These are phyloP conservation scores for Mus spretus DNA, from an alignment of 2,797 vertebrate genomes.

Conservation along the genomic window DNA sequence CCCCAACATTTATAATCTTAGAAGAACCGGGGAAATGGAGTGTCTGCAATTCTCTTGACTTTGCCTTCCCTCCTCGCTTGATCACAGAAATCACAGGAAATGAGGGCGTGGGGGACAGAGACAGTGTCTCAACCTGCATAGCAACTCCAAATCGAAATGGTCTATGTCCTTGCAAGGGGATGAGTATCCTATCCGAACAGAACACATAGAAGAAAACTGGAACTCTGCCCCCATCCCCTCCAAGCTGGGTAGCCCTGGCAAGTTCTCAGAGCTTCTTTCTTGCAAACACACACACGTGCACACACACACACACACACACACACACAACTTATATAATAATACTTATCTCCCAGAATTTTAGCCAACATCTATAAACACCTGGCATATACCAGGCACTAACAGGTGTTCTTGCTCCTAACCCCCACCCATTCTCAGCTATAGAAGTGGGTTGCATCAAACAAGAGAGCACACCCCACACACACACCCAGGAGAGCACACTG, in stretches of 20 bases:
- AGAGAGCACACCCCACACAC: background rate
- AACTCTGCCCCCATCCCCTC: background rate
- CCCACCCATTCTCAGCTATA: background rate
- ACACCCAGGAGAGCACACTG: background rate
- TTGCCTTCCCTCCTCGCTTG: background rate
- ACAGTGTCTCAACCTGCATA: background rate
- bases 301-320: background rate
- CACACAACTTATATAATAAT: background rate
- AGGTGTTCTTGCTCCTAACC: too few relatives aligned
- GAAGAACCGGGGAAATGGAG: background rate
- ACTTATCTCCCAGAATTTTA: background rate
- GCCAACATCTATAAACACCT: background rate
- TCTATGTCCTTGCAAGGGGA: background rate
- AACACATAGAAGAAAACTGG: background rate
- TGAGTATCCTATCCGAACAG: background rate
- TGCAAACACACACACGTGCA: background rate
- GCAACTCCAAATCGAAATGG: background rate
- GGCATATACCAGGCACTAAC: background rate
- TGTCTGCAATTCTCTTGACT: background rate
- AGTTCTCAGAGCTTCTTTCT: background rate
- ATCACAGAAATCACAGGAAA: conserved; percentile 35
- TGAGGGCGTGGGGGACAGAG: background rate
- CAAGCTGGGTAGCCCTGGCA: background rate
- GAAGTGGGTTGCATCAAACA: background rate
- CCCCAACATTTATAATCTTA: background rate